Base-by-base conservation (phyloP, 2,113 vertebrate species). In the Scalopus aquaticus region DNA sequence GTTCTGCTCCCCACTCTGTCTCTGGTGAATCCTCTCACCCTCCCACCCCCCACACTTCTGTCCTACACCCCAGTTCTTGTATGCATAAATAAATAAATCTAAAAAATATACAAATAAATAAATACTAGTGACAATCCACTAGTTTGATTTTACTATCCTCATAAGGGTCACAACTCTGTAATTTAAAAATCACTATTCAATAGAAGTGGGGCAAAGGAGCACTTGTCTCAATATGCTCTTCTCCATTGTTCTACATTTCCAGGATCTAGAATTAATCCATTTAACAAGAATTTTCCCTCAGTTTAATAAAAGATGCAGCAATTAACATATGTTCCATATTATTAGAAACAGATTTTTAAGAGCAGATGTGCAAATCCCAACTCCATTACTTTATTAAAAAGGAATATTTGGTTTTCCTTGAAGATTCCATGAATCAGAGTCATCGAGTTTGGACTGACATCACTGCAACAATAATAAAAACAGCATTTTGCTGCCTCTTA, bases 301-400 rank as follows among this genome's bases (percentile, higher is more conserved):
- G 49, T 74, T 93, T 91, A 93, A 96, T 89, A 94, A 95, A 78
- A 91, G 92, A 97, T 54, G 54, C 22, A 95, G 87, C 5, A 54
- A 96, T 95, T 94, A 73, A 97, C 95, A 92, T 92, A 72, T 95
- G 96, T 77, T 96, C 84, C 67, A 49, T 58, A 95, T 96, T 92
- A 96, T 77, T 83, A 95, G 62, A 96, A 94, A 91, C 19, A 96
- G 65, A 96, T 96, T 96, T 94, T 83, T 88, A 90, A 97, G 94
- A 97, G 69, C 91, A 97, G 95, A 97, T 95, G 82, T 77, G 88
- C 87, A 97, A 95, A 93, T 95, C 76, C 74, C 89, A 77, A 76
- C 87, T 69, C 95, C 74, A 96, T 62, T 91, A 16, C 64, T 97
- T 97, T 93, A 97, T 96, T 97, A 92, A 95, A 97, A 95, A 97